These are phyloP conservation scores for Urophycis tenuis DNA, from an alignment of 2,797 vertebrate species.

Conservation along the genomic window DNA sequence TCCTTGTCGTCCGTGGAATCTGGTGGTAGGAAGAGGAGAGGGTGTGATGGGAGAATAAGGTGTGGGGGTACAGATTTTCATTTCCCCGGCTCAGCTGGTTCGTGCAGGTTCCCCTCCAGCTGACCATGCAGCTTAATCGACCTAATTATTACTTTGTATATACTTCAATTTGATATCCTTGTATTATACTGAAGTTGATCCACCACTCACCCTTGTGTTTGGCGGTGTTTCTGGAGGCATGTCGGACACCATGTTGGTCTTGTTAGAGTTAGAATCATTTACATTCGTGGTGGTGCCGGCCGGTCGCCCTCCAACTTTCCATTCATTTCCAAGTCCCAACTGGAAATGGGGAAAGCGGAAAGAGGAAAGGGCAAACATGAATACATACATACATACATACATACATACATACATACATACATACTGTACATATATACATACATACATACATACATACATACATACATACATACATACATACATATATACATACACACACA, in stretches of 20 bases:
- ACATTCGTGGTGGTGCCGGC: slow-evolving; percentile 62
- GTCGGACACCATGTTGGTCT: slow-evolving; percentile 79
- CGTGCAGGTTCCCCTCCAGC: too few relatives aligned
- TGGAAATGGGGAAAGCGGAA: too few relatives aligned
- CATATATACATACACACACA: too few relatives aligned
- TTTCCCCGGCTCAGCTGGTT: neutral
- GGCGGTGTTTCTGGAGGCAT: slow-evolving; percentile 68
- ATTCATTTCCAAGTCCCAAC: slow-evolving; percentile 80
- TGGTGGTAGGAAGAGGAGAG: neutral
- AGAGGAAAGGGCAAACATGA: too few relatives aligned
- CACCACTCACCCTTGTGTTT: slow-evolving; percentile 71
- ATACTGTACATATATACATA: too few relatives aligned
- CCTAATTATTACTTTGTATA: neutral
- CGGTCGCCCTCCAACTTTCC: slow-evolving; percentile 71
- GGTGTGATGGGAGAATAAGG: neutral
- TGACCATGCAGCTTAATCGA: neutral
- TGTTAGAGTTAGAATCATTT: slow-evolving; percentile 65
- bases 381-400: too few relatives aligned
- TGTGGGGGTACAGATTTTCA: neutral
- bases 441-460: too few relatives aligned
- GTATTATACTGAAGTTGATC: neutral
- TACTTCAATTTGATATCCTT: neutral
- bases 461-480: too few relatives aligned
- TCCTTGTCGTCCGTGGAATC: slow-evolving; percentile 71
- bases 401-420: too few relatives aligned